phyloP scores from a whole-genome alignment of 2,113 vertebrate species.

The Thamnaconus septentrionalis region DNA sequence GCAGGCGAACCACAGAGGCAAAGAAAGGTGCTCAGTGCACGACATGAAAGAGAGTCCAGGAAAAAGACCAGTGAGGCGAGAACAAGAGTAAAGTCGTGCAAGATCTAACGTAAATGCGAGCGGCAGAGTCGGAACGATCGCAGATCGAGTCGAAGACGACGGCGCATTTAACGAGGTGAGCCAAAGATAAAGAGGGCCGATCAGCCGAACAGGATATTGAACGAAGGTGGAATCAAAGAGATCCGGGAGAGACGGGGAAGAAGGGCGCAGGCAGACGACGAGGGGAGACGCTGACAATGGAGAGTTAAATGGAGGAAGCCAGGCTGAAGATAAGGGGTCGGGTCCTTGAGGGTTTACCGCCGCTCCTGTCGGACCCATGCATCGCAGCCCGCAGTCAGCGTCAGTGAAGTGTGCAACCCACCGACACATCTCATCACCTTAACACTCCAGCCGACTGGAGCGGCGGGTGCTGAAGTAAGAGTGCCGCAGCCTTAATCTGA shows the following conservation, averaged over 20 bases:
- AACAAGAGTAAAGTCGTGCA: not conserved
- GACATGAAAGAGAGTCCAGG: constrained; percentile 35
- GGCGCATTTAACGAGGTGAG: constrained; percentile 2
- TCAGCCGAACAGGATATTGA: constrained; percentile 1
- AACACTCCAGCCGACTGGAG: not conserved
- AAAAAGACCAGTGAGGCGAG: not conserved
- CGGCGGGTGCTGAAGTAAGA: too few relatives aligned
- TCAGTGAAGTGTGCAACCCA: constrained; percentile 7
- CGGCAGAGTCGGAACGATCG: not conserved
- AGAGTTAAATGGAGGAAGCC: constrained; percentile 17
- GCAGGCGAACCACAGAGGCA: constrained; percentile 25
- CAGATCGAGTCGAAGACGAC: not conserved
- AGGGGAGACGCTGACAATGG: constrained; percentile 10
- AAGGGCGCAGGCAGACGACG: constrained; percentile 1
- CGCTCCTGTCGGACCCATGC: not conserved
- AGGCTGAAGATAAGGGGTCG: constrained; percentile 29
- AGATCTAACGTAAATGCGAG: not conserved
- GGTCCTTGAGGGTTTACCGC: constrained; percentile 14
- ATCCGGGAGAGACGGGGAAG: not conserved
- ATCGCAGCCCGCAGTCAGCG: constrained; percentile 16
- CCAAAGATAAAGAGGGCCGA: not conserved
- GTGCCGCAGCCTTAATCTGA: too few relatives aligned
- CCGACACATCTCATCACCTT: constrained; percentile 6
- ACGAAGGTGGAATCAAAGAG: constrained; percentile 17
- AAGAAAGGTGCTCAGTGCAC: constrained; percentile 1